These are phyloP conservation scores for Chunga burmeisteri DNA, from an alignment of 2,113 vertebrate genomes.

Conservation along the genomic window DNA sequence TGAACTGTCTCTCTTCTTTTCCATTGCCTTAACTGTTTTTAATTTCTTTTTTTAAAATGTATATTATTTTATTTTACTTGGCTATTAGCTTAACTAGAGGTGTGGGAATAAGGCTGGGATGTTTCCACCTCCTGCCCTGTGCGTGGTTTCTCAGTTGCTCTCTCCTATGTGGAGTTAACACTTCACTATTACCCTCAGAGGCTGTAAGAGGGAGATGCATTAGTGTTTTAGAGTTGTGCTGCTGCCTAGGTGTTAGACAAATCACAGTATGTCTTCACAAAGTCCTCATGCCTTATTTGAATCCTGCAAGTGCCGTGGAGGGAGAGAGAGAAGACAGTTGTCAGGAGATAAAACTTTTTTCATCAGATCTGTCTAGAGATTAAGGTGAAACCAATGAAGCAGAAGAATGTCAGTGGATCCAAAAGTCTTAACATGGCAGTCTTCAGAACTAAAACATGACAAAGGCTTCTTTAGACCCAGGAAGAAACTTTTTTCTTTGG, in stretches of 20 bases:
- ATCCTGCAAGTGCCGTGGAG: background rate
- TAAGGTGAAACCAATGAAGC: background rate
- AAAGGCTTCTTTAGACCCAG: background rate
- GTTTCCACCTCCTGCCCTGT: background rate
- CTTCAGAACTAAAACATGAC: background rate
- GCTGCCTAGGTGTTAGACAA: background rate
- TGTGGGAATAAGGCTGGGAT: background rate
- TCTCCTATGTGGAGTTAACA: background rate
- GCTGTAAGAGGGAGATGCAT: background rate
- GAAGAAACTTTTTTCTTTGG: background rate
- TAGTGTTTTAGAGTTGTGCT: background rate
- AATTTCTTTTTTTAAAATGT: background rate
- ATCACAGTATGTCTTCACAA: background rate
- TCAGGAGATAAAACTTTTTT: background rate
- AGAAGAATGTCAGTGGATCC: background rate
- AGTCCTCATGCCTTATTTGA: background rate
- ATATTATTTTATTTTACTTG: background rate
- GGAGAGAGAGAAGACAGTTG: background rate
- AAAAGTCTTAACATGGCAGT: background rate
- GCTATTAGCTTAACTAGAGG: background rate
- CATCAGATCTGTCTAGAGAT: background rate
- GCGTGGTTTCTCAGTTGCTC: background rate
- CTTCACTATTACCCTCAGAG: background rate
- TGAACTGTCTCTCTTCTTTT: background rate
- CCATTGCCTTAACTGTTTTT: background rate